Percentiles rank a stretch among this genome's conserved stretches.
Evolutionary conservation across 2,888 invertebrate genomes (phyloP).

Genomic region (Xanthorhoe spadicearia): DNA sequence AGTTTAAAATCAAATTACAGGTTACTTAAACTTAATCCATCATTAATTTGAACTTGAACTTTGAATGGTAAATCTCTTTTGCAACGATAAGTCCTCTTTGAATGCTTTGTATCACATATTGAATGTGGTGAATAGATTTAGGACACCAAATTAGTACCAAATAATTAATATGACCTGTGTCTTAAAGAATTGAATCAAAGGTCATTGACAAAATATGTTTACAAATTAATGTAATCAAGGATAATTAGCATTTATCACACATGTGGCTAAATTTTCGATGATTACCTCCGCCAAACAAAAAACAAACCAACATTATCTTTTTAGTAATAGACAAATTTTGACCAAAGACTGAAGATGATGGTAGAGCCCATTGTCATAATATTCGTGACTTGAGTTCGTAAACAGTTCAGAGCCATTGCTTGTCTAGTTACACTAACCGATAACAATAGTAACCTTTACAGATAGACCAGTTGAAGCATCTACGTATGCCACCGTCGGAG

Average conservation of each 20-base stretch:
- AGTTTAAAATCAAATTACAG: constrained; percentile 6
- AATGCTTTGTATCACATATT: not conserved
- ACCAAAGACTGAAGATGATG: not conserved
- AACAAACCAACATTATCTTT: too few species aligned
- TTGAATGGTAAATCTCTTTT: constrained; percentile 1
- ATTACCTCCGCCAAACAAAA: too few species aligned
- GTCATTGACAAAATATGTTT: not conserved
- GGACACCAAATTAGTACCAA: not conserved
- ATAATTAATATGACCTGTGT: not conserved
- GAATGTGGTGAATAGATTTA: constrained; percentile 1
- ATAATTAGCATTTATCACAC: too few species aligned
- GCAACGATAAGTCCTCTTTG: not conserved
- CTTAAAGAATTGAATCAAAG: not conserved
- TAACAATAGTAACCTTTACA: constrained; percentile 18
- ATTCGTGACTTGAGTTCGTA: constrained; percentile 3
- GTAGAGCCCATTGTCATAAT: not conserved
- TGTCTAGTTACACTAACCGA: constrained; percentile 21
- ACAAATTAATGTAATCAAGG: too few species aligned
- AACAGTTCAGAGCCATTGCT: not conserved
- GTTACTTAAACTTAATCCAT: constrained; percentile 38
- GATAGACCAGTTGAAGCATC: constrained; percentile 6
- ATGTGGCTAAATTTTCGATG: too few species aligned
- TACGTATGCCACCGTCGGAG: constrained; percentile 4
- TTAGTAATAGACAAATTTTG: not conserved
- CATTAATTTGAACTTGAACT: constrained; percentile 44